Evolutionary conservation across 2,113 vertebrate species (phyloP), one percentile per base, ranked within the genome.

Genomic region (Barnardius zonarius): DNA sequence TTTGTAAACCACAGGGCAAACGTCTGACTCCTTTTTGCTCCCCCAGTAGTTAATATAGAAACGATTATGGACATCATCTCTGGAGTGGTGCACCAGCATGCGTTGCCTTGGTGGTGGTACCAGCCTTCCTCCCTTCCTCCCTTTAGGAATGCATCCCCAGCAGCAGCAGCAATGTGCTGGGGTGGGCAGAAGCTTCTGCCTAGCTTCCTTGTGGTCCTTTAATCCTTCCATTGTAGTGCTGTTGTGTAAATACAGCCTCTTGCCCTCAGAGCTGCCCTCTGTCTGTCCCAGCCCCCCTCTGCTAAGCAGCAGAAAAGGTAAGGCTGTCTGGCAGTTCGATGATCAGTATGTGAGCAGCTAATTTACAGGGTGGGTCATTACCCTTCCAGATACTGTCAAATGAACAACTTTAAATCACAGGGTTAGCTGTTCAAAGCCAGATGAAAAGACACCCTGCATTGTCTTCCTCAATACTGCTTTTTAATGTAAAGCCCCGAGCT

Each of bases 361-460:
- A 95, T 95, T 94, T 78, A 70, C 84, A 76, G 89, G 86, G 93
- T 88, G 89, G 90, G 86, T 80, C 86, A 13, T 54, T 92, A 30
- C 63, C 64, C 68, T 69, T 82, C 88, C 67, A 78, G 69, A 61
- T 88, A 41, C 90, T 66, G 74, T 85, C 92, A 96, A 83, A 94
- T 87, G 95, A 93, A 52, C 95, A 96, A 37, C 89, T 87, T 93
- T 17, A 88, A 92, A 93, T 90, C 77, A n/a, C 61, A 48, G 70
- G 55, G 92, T 85, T 91, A 73, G 91, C 88, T 87, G 80, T 54
- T 95, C 67, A 69, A 89, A 96, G 92, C 86, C 57, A 63, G 87
- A 92, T 87, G 91, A 95, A 93, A 90, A 80, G 85, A 55, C 86
- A 66, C 30, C n/a, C 61, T 9, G 16, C 31, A 39, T 91, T 91